These are phyloP conservation scores for Ochlodes sylvanus DNA, from an alignment of 2,888 invertebrate species.

Conservation along the genomic window DNA sequence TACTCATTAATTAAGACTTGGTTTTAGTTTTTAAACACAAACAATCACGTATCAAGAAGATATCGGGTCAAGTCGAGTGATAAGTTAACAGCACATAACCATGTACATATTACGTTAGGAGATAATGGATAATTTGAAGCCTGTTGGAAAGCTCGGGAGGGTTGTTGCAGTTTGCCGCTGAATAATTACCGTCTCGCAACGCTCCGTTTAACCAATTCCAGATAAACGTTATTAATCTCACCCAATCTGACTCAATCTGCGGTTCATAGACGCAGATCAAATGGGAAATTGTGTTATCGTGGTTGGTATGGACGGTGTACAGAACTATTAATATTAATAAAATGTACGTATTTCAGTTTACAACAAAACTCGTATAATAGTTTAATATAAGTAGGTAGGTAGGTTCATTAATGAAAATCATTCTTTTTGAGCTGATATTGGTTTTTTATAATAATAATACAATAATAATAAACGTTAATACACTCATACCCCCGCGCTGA, in stretches of 20 bases:
- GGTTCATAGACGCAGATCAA: slow-evolving; percentile 10
- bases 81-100: neutral
- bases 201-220: slow-evolving; percentile 11
- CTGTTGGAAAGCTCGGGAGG: slow-evolving; percentile 17
- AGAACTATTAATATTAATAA: slow-evolving; percentile 4
- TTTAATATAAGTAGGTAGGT: neutral
- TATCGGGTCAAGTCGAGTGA: neutral
- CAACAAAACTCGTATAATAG: neutral
- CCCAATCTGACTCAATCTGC: slow-evolving; percentile 12
- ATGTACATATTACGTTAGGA: slow-evolving; percentile 11
- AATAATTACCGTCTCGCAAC: slow-evolving; percentile 15
- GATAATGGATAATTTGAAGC: slow-evolving; percentile 16
- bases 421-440: no score
- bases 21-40: no score
- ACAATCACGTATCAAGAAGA: no score
- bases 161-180: slow-evolving; percentile 12
- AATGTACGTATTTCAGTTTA: neutral
- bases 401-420: no score
- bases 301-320: neutral
- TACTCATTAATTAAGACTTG: no score
- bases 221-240: slow-evolving; percentile 14
- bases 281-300: slow-evolving; percentile 1
- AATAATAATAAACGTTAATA: no score
- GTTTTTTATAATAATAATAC: no score
- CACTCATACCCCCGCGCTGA: no score